Base-by-base conservation (phyloP, 2,797 vertebrate genomes). In the Falco novaeseelandiae region DNA sequence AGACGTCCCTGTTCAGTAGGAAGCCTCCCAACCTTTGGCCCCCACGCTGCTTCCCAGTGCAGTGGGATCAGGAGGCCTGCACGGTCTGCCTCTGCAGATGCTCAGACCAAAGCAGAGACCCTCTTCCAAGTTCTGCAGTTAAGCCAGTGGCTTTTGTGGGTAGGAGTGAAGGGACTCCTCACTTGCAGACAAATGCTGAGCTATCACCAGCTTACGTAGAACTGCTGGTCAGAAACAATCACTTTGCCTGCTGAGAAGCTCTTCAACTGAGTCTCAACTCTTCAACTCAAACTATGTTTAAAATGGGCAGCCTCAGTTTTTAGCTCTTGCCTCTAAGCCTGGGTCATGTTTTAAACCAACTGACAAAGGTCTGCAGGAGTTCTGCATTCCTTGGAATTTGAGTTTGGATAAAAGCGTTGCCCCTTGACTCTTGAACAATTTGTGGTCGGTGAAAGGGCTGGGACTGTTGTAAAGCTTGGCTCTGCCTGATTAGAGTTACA, bases 1-100 rank as follows among this genome's bases (percentile, higher is more conserved):
- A 57, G 16, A 8, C 36, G 14, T 66, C 40, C 10, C 17, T 20
- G 15, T 11, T 81, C 0, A 0, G 58, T 19, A 30, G 65, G 59
- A 70, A 61, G 8, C 12, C 34, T 55, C 54, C 25, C 27, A 12
- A 0, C 23, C n/a, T 57, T 32, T 36, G 34, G 27, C 12, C 30
- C 40, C 57, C 3, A 10, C 2, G 4, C n/a, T 44, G 20, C 32
- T 62, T 63, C 42, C 55, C 51, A 29, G 51, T 7, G 46, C 38
- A 14, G 3, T 1, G 14, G n/a, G 40, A 20, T 21, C 9, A 6
- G 83, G 65, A 65, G n/a, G 20, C 23, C 49, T 14, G 19, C 12
- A 2, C 48, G 19, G 34, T 15, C 49, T 13, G n/a, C 54, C 34
- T 34, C 29, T 22, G 40, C 77, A 21, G 57, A 5, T 1, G 4